Base-by-base conservation (phyloP, 2,888 invertebrate species). In the Abrostola triplasia region DNA sequence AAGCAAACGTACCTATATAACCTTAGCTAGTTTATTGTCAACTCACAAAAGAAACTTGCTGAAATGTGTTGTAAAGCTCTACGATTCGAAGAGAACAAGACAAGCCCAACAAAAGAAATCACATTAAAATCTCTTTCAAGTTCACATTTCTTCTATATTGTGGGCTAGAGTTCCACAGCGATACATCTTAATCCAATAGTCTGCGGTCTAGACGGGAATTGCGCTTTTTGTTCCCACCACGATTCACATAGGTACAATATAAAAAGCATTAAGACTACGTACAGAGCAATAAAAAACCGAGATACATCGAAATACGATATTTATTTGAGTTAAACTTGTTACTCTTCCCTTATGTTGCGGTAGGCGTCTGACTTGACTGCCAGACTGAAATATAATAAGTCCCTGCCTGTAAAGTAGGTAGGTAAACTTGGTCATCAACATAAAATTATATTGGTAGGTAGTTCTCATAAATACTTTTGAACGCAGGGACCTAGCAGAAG, bases 121-220 rank as follows among this genome's bases (percentile, higher is more conserved):
- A 44, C 62, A 59, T 61, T 63, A 63, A 70, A 60, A 60, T 70
- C 64, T 49, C 51, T 59, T 56, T 50, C 51, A 68, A 71, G 58
- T 64, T 62, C 36, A 57, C 35, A 65, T 72, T 70, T 65, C 44
- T 70, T 67, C 68, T 61, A 13, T 37, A 58, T 49, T 8, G 64
- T 44, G 55, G 42, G 53, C 38, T 60, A 53, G 70, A 68, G 65
- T 68, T 70, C n/a, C 56, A 57, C 51, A 56, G 52, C 62, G 59
- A 76, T 80, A 80, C 71, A 73, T 79, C 75, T 77, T 82, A 80
- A 83, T 83, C 75, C 75, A 80, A 80, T 78, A 76, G 79, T 76
- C 77, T 77, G 79, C 69, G 74, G 82, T 81, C 77, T 79, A 75
- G 80, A 70, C 76, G 60, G 60, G 64, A 70, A 75, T 75, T 65